A percentile compares a stretch with the other conserved stretches of the same genome.
These are phyloP conservation scores for Escarpia spicata DNA, from an alignment of 2,888 invertebrate species.

Conservation along the genomic window DNA sequence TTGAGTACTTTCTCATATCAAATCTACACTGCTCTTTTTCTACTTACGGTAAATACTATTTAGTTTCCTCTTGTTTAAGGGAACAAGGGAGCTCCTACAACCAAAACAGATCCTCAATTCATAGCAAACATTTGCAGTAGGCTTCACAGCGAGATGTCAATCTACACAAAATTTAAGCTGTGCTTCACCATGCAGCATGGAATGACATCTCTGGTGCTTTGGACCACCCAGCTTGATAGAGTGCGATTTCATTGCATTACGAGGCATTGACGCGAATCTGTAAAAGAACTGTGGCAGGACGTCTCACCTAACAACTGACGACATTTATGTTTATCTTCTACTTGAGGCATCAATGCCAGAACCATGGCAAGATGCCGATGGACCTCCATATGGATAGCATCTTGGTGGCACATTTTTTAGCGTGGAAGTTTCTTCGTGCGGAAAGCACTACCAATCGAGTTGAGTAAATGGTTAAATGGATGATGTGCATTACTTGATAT, in stretches of 20 bases:
- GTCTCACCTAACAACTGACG: background rate
- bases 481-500: background rate
- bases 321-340: background rate
- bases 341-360: background rate
- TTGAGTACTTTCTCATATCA: too few relatives aligned
- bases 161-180: background rate
- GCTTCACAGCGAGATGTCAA: background rate
- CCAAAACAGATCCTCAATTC: too few relatives aligned
- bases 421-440: background rate
- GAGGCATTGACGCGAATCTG: background rate
- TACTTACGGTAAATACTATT: too few relatives aligned
- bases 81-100: background rate
- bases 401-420: background rate
- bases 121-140: background rate
- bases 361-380: background rate
- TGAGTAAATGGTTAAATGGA: background rate
- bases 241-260: constrained; percentile 10
- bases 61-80: background rate
- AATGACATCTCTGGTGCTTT: background rate
- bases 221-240: background rate
- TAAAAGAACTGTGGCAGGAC: background rate
- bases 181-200: background rate
- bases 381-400: background rate
- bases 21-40: too few relatives aligned
- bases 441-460: background rate